Evolutionary conservation across 2,113 vertebrate genomes (phyloP), one percentile per base, ranked within the genome.

Genomic region (Xyliphius kryptos): DNA sequence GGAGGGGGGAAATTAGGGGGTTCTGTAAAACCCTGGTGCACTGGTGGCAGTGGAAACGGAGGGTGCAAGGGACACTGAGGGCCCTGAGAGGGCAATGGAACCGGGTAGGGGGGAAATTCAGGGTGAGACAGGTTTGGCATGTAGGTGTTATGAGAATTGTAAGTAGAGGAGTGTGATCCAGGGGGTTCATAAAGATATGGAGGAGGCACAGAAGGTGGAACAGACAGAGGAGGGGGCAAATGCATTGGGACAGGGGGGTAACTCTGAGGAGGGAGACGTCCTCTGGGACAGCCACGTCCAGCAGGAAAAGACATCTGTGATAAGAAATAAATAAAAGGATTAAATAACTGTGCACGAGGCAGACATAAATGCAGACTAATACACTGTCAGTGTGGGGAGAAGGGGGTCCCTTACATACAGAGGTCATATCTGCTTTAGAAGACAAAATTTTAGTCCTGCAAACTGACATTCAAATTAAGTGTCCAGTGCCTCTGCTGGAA

Each of bases 1-100:
- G 92, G 93, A 1, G 94, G 93, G 2, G 93, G 93, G 5, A 93
- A 97, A 70, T 88, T 93, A 0, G 92, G 94, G 0, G 91, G 89
- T 1, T 94, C 90, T 0, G 91, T 86, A 55, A 94, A 97, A 40
- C 87, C 90, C 49, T 91, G 92, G 3, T 89, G 82, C 43, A 89
- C 72, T 1, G 90, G 89, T 16, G 90, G 89, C 63, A 79, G 89
- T 3, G 90, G 80, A 71, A 89, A 95, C 0, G 93, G 90, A 0
- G 91, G 90, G 8, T 87, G 85, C 17, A 89, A 46, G 0, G 92
- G 89, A 75, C 90, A 91, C 43, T 92, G 92, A 54, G 83, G 86
- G 0, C 86, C 73, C 43, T 91, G 88, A 0, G 91, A 85, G 0
- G 89, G 86, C 1, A 85, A 76, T 0, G 90, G 91, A 2, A 93